Evolutionary conservation across 2,888 invertebrate genomes (phyloP).

Genomic region (Cephus nigrinus): DNA sequence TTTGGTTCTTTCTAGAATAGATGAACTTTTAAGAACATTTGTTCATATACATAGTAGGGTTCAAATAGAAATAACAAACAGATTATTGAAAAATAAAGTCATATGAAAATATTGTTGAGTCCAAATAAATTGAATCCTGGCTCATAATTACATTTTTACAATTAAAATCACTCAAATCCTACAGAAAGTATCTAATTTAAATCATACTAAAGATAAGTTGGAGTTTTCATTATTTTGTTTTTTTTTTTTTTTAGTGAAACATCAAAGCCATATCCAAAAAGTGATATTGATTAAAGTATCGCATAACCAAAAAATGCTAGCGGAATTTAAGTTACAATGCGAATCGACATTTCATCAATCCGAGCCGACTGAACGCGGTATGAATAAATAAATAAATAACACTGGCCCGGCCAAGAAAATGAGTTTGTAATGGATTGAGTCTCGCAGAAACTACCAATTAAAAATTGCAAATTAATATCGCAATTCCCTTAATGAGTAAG

Average conservation of each 20-base stretch:
- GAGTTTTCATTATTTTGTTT: not conserved
- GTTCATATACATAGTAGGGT: not conserved
- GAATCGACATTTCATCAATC: not conserved
- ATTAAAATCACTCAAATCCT: not conserved
- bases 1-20: not conserved
- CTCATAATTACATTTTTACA: not conserved
- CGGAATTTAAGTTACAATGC: not conserved
- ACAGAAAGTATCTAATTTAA: not conserved
- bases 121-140: not conserved
- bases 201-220: not conserved
- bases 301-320: not conserved
- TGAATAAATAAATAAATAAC: not conserved
- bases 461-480: not conserved
- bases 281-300: not conserved
- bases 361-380: not conserved
- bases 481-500: not conserved
- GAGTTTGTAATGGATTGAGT: not conserved
- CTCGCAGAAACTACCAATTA: not conserved
- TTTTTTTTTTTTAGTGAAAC: not conserved
- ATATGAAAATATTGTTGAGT: not conserved
- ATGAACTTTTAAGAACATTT: not conserved
- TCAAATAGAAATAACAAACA: not conserved
- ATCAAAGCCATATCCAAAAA: not conserved
- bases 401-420: not conserved
- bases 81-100: not conserved